Percentiles rank a stretch among this genome's conserved stretches.
These are phyloP conservation scores for Numenius arquata DNA, from an alignment of 2,113 vertebrate genomes.

Conservation along the genomic window DNA sequence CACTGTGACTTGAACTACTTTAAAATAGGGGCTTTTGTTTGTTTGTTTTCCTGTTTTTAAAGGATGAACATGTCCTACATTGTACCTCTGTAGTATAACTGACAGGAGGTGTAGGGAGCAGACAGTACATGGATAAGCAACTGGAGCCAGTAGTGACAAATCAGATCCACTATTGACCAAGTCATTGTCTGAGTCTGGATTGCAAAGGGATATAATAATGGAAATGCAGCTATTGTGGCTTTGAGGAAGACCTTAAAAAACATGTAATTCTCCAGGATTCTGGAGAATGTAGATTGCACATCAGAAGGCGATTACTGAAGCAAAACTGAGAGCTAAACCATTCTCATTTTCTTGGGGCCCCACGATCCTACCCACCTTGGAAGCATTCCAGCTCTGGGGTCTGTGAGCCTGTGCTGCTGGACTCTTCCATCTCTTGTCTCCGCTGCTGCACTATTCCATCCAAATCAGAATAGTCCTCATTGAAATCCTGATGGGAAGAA, in stretches of 20 bases:
- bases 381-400: conserved; percentile 84
- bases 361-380: conserved; percentile 70
- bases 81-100: neutral
- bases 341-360: neutral
- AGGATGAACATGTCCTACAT: neutral
- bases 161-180: neutral
- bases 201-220: neutral
- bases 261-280: neutral
- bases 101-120: neutral
- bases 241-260: neutral
- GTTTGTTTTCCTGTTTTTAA: neutral
- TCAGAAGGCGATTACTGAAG: neutral
- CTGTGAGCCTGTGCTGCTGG: conserved; percentile 91
- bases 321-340: neutral
- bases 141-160: neutral
- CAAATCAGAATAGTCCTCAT: conserved; percentile 81
- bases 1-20: neutral
- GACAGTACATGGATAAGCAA: neutral
- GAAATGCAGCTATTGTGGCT: neutral
- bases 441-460: conserved; percentile 77
- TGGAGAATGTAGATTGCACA: neutral
- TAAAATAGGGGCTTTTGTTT: neutral
- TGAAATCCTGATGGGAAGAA: conserved; percentile 76
- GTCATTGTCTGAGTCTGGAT: neutral
- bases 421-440: conserved; percentile 82